Conservation (phyloP, 2,797 vertebrate genomes). For the Merluccius polli region DNA sequence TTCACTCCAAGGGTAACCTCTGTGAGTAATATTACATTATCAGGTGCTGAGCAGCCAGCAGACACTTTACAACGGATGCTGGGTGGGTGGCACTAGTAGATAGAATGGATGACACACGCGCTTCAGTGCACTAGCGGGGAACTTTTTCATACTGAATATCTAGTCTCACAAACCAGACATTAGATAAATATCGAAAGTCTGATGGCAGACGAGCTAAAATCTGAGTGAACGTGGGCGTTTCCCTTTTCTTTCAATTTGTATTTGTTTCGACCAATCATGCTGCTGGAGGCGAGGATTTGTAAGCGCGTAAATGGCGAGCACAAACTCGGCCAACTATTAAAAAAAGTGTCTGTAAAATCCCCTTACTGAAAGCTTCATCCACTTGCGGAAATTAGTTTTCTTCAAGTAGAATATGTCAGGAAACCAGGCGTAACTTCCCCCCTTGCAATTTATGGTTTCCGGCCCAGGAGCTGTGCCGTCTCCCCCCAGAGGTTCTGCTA, state of each 20-base stretch:
- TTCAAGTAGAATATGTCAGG: neutral
- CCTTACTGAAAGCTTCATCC: neutral
- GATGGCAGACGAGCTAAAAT: neutral
- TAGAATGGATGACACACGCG: neutral
- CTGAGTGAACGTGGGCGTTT: neutral
- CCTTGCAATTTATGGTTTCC: neutral
- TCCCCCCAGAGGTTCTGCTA: neutral
- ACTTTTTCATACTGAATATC: neutral
- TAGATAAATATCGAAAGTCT: neutral
- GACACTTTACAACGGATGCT: constrained; percentile 35
- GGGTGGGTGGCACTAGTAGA: constrained; percentile 30
- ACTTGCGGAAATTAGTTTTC: neutral
- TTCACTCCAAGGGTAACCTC: neutral
- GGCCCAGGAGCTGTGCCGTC: neutral
- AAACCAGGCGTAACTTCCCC: neutral
- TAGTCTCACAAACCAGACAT: neutral
- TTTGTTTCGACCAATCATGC: too few species aligned
- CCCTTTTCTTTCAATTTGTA: neutral
- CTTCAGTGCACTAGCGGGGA: neutral
- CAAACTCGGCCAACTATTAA: too few species aligned
- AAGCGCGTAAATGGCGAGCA: neutral
- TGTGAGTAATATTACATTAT: constrained; percentile 26
- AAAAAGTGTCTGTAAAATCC: neutral
- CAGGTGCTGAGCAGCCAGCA: constrained; percentile 30
- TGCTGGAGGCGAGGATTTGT: neutral